A percentile compares a stretch with the other conserved stretches of the same genome.
phyloP scores from a whole-genome alignment of 2,797 vertebrate species.

The Choloepus didactylus region DNA sequence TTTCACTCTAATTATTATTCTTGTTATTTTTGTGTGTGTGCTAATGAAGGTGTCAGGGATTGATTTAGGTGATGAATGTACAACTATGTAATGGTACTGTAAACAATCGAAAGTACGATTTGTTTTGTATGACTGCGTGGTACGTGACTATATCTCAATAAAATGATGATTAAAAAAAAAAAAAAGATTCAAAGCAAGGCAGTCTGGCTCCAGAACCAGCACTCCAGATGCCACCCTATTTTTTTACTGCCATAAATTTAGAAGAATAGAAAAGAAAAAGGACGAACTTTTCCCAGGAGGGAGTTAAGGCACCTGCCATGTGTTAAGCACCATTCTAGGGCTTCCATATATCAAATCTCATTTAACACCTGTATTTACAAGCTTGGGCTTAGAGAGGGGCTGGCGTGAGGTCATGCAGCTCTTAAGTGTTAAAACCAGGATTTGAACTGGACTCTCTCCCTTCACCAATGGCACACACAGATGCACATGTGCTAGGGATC shows the following conservation, averaged over 20 bases:
- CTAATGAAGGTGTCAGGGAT: too few relatives aligned
- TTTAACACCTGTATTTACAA: background rate
- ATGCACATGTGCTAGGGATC: background rate
- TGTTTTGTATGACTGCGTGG: too few relatives aligned
- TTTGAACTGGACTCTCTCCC: background rate
- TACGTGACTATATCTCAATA: too few relatives aligned
- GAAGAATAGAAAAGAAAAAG: background rate
- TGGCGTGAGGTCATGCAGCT: background rate
- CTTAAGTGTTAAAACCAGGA: background rate
- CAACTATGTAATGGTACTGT: too few relatives aligned
- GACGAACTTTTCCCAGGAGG: background rate
- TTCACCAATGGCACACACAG: background rate
- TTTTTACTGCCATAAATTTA: background rate
- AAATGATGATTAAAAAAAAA: too few relatives aligned
- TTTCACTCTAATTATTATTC: too few relatives aligned
- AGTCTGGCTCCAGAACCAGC: background rate
- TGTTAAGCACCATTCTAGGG: rapidly evolving
- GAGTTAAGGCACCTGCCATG: background rate
- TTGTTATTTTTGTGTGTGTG: too few relatives aligned
- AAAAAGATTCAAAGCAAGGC: background rate
- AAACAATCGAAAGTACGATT: too few relatives aligned
- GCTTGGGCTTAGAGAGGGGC: too few relatives aligned
- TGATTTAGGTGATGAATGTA: too few relatives aligned
- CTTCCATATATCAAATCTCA: too few relatives aligned
- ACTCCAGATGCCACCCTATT: background rate